phyloP scores from a whole-genome alignment of 92 coral and sea anemone species.

The Epizoanthus rinbou region DNA sequence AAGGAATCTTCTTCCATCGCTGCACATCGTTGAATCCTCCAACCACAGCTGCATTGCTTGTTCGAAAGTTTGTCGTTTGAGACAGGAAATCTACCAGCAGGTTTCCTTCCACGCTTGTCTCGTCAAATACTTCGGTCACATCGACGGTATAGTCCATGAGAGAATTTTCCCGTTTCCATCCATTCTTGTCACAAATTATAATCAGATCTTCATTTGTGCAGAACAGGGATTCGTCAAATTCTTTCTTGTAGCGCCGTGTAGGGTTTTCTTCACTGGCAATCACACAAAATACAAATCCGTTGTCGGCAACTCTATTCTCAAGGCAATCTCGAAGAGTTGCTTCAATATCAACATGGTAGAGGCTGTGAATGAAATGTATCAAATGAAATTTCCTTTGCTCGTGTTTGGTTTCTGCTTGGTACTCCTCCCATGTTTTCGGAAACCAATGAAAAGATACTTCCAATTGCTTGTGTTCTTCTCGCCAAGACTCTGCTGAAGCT shows the following conservation, averaged over 20 bases:
- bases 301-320: neutral
- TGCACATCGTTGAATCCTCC: neutral
- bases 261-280: neutral
- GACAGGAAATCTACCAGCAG: neutral
- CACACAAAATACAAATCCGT: neutral
- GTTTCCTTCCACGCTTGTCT: no score
- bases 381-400: neutral
- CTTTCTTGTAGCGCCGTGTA: neutral
- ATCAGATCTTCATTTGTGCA: neutral
- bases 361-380: neutral
- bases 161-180: neutral
- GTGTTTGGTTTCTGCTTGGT: neutral
- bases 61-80: neutral
- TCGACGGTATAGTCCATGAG: neutral
- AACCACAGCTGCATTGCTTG: neutral
- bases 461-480: neutral
- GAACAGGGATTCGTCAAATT: neutral
- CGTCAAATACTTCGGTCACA: neutral
- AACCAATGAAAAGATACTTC: neutral
- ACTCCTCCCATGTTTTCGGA: neutral
- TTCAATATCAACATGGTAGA: neutral
- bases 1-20: neutral
- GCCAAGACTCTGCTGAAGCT: no score
- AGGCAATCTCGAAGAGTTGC: neutral
- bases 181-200: neutral